Evolutionary conservation across 1,140 invertebrate genomes (phyloP).

Genomic region (Nasonia giraulti): DNA sequence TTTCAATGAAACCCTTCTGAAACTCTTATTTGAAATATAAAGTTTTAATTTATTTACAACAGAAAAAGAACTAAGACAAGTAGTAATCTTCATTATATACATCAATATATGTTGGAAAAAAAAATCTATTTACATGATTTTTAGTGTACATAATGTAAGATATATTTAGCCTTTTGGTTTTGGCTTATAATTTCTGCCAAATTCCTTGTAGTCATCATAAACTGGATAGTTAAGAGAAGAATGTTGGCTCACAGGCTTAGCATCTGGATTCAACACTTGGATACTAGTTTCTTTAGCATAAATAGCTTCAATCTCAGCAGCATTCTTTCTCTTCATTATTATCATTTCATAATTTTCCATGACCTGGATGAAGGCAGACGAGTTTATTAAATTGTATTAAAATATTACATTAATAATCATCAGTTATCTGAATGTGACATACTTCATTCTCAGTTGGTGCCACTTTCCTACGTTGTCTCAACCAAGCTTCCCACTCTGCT

Average conservation of each 20-base stretch:
- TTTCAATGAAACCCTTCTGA: background rate
- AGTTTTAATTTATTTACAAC: background rate
- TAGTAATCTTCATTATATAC: background rate
- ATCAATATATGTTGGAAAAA: background rate
- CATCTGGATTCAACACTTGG: background rate
- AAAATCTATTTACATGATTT: constrained; percentile 7
- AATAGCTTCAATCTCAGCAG: constrained; percentile 77
- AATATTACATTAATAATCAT: background rate
- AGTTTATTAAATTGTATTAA: constrained; percentile 1
- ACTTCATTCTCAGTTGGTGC: constrained; percentile 85
- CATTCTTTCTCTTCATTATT: constrained; percentile 83
- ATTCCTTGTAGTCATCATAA: constrained; percentile 65
- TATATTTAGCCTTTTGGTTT: constrained; percentile 11
- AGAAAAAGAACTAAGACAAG: background rate
- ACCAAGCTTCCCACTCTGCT: constrained; percentile 90
- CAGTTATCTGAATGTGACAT: constrained; percentile 3
- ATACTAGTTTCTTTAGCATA: constrained; percentile 43
- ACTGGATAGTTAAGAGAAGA: constrained; percentile 57
- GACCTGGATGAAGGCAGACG: constrained; percentile 9
- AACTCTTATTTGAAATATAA: background rate
- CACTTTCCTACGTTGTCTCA: constrained; percentile 80
- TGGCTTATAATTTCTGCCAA: constrained; percentile 54
- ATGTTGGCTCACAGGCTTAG: constrained; percentile 26
- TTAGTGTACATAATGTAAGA: no score
- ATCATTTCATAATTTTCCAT: constrained; percentile 81